Conservation (phyloP, 2,797 vertebrate species). For the Coccyzus lansbergi region DNA sequence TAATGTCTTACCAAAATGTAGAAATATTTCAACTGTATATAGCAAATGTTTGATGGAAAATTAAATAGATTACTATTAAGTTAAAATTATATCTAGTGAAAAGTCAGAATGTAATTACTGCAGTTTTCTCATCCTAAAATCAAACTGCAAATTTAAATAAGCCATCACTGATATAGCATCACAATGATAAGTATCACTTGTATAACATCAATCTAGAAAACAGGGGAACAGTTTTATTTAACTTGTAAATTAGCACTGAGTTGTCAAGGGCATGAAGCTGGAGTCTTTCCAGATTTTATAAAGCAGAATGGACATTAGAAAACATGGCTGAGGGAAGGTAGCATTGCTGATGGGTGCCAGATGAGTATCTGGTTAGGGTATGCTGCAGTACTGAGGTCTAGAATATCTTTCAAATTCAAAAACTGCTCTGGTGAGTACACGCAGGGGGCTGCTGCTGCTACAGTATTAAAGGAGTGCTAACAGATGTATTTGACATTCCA, state of each 20-base stretch:
- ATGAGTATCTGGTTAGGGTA: background rate
- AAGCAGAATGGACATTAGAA: background rate
- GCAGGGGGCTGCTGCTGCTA: background rate
- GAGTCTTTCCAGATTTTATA: background rate
- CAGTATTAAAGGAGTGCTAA: background rate
- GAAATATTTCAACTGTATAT: background rate
- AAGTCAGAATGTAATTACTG: background rate
- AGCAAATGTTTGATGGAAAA: constrained; percentile 11
- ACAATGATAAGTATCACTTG: background rate
- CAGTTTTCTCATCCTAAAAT: background rate
- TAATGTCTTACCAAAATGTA: background rate
- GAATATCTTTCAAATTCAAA: background rate
- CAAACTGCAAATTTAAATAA: background rate
- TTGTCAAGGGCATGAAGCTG: background rate
- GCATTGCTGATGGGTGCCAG: background rate
- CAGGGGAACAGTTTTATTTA: background rate
- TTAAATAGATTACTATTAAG: background rate
- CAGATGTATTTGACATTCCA: background rate
- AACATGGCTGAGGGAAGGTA: background rate
- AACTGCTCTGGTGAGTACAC: background rate
- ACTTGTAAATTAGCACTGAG: background rate
- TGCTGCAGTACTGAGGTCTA: background rate
- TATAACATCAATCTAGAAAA: background rate
- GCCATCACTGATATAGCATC: background rate
- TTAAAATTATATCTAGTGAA: background rate